Evolutionary conservation across 2,113 vertebrate genomes (phyloP), one percentile per base, ranked within the genome.

Genomic region (Salvator merianae): DNA sequence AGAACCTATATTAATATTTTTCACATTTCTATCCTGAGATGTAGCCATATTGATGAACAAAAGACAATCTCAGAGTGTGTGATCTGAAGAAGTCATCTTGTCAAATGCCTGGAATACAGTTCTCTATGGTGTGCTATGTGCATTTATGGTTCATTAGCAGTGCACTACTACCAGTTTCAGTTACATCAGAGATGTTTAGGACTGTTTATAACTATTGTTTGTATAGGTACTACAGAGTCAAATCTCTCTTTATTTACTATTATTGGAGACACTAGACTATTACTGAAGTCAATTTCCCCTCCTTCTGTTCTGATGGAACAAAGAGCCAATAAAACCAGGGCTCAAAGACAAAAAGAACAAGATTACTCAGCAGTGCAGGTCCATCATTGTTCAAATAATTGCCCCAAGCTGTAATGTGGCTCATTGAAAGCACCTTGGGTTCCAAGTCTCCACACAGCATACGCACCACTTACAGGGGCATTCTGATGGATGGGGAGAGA

Each of bases 81-180:
- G 91, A 90, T 85, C 91, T 90, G 87, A 84, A 90, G 87, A 85
- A 79, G 81, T 88, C 0, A 0, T 40, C 83, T 84, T 92, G 93
- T 93, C 92, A 89, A 87, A 91, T 94, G 85, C 28, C 91, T 91
- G 89, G 86, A 47, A 47, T 92, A 91, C 87, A 81, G 90, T 89
- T 89, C 88, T 90, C 90, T 86, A 91, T 88, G 84, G 93, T 90
- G 90, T 90, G 90, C 89, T 89, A 85, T 59, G 90, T 83, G 85
- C 92, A 92, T 91, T 90, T 76, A 86, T 65, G 66, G 82, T 89
- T 90, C 79, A 84, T 88, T 92, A 84, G 10, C 59, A 80, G 81
- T 90, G 81, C 79, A 77, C 28, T 1, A 1, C 65, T 92, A 84
- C 84, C 81, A 90, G 70, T 89, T 85, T 47, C 43, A 47, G 10